Conservation (phyloP, 2,797 vertebrate species). For the Chiroxiphia lanceolata region DNA sequence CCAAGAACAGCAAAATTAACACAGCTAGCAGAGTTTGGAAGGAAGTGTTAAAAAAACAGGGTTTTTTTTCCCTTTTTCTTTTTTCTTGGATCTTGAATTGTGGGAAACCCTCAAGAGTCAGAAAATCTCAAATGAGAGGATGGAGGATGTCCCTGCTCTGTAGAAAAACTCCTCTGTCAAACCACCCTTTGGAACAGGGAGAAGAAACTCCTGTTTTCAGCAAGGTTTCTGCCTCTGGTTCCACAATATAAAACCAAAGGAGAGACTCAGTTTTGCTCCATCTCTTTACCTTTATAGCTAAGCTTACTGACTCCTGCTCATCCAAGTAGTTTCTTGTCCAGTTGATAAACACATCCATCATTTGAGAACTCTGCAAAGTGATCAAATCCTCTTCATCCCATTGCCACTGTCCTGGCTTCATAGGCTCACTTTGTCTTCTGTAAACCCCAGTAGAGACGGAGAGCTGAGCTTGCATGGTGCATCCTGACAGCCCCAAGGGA, state of each 20-base stretch:
- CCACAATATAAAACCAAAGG: background rate
- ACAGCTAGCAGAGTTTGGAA: background rate
- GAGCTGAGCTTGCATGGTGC: background rate
- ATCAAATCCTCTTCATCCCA: background rate
- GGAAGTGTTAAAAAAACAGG: background rate
- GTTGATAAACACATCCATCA: background rate
- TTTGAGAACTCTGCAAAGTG: background rate
- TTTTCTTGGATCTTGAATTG: background rate
- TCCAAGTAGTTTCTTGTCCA: background rate
- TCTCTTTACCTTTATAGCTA: background rate
- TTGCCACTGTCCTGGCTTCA: background rate
- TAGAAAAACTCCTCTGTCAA: background rate
- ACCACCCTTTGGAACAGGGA: background rate
- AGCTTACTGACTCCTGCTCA: background rate
- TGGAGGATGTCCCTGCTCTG: background rate
- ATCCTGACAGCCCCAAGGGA: background rate
- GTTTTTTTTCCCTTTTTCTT: background rate
- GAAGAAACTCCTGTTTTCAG: background rate
- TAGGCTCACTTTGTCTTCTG: background rate
- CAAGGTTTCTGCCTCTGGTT: background rate
- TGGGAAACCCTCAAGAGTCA: background rate
- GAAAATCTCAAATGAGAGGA: background rate
- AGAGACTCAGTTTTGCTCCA: background rate
- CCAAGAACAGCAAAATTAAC: background rate
- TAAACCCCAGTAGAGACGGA: background rate